Evolutionary conservation across 1,140 invertebrate genomes (phyloP).

Genomic region (Tribolium madens): DNA sequence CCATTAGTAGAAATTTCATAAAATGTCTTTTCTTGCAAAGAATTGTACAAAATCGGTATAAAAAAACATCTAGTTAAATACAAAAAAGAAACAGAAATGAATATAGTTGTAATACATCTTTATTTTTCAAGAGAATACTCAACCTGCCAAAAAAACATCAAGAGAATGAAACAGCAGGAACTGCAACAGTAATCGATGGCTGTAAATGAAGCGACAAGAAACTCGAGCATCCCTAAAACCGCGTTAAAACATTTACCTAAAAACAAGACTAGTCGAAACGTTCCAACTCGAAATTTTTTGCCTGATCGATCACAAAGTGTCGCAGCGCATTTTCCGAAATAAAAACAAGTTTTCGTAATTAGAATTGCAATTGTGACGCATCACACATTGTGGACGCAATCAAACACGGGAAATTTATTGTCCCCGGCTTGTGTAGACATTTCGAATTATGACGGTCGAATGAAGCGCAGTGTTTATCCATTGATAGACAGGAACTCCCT

Average conservation of each 20-base stretch:
- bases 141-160: neutral
- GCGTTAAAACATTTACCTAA: neutral
- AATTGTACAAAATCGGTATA: no score
- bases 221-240: neutral
- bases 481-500: constrained; percentile 55
- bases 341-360: constrained; percentile 27
- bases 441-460: constrained; percentile 62
- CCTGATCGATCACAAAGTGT: neutral
- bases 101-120: neutral
- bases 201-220: neutral
- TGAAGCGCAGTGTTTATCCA: constrained; percentile 55
- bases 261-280: neutral
- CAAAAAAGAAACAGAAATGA: neutral
- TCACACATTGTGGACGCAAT: constrained; percentile 52
- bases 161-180: neutral
- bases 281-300: neutral
- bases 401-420: constrained; percentile 60
- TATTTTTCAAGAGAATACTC: neutral
- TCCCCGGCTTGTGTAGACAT: constrained; percentile 60
- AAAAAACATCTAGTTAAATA: neutral
- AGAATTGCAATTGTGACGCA: constrained; percentile 23
- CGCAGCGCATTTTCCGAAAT: neutral
- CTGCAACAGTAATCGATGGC: neutral
- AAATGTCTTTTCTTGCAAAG: no score
- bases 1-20: no score